Evolutionary conservation across 1,140 invertebrate genomes (phyloP).

Genomic region (Bombus fervidus): DNA sequence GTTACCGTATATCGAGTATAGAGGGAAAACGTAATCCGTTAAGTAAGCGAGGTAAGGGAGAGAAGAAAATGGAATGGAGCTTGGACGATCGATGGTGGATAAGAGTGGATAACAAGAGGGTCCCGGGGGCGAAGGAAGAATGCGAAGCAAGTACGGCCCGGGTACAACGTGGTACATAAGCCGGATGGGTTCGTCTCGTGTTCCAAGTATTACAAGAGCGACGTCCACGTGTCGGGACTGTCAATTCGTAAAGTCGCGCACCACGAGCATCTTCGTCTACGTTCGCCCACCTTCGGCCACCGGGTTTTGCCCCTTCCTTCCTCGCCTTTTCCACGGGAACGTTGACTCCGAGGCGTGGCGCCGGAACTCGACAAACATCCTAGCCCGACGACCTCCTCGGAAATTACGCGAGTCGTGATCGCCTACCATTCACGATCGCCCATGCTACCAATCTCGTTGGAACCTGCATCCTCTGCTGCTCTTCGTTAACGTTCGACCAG

Average conservation of each 20-base stretch:
- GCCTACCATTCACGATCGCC: constrained; percentile 1
- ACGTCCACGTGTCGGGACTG: constrained; percentile 61
- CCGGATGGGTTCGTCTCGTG: constrained; percentile 64
- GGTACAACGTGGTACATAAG: constrained; percentile 58
- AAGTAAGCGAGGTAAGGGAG: too few species aligned
- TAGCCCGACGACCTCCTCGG: constrained; percentile 38
- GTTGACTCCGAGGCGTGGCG: constrained; percentile 55
- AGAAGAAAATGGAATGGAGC: neutral
- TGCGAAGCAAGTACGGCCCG: constrained; percentile 13
- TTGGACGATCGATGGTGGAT: neutral
- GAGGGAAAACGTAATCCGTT: too few species aligned
- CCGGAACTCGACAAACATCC: constrained; percentile 55
- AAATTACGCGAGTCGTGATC: constrained; percentile 26
- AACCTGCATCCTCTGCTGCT: fast-evolving
- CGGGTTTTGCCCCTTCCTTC: constrained; percentile 34
- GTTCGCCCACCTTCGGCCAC: constrained; percentile 26
- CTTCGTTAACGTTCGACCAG: neutral
- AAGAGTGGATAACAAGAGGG: constrained; percentile 11
- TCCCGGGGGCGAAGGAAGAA: neutral
- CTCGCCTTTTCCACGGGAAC: constrained; percentile 39
- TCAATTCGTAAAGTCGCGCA: constrained; percentile 38
- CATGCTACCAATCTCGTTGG: neutral
- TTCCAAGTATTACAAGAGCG: constrained; percentile 73
- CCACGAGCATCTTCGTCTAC: constrained; percentile 35
- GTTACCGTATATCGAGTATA: too few species aligned